Conservation (phyloP, 2,797 vertebrate species). For the Poliocrania exsul region DNA sequence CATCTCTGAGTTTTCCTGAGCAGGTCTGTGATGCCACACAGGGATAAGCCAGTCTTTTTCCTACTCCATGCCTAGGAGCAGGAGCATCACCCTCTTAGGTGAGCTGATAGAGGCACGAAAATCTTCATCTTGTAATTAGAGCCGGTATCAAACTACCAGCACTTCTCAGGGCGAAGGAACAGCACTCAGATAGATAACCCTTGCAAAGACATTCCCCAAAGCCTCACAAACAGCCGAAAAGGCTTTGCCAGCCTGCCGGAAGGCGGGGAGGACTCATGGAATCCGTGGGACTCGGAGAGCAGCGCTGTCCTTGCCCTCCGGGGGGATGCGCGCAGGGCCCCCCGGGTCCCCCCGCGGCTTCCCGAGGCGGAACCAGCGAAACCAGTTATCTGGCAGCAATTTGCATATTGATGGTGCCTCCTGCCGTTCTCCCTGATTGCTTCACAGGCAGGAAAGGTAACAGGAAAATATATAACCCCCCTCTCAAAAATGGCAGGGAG, state of each 20-base stretch:
- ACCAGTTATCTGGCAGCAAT: constrained; percentile 80
- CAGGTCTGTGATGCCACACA: not conserved
- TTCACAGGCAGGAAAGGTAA: constrained; percentile 81
- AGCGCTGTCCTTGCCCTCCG: not conserved
- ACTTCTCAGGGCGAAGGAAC: not conserved
- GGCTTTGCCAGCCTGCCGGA: not conserved
- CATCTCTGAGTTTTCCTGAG: not conserved
- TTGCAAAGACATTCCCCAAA: no score
- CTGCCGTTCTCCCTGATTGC: constrained; percentile 82
- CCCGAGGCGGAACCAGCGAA: constrained; percentile 79
- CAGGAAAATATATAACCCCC: constrained; percentile 72
- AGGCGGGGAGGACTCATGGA: not conserved
- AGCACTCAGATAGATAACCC: not conserved
- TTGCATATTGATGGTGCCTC: constrained; percentile 85
- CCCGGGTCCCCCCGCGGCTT: not conserved
- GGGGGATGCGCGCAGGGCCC: not conserved
- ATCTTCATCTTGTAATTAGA: not conserved
- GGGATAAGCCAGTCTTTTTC: not conserved
- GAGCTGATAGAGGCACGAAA: not conserved
- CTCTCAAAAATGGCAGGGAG: constrained; percentile 37
- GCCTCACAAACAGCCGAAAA: not conserved
- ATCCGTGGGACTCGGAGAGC: not conserved
- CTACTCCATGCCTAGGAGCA: not conserved
- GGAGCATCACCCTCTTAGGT: not conserved
- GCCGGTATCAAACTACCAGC: not conserved